These are phyloP conservation scores for Pocillopora meandrina DNA, from an alignment of 92 coral and sea anemone species.

Conservation along the genomic window DNA sequence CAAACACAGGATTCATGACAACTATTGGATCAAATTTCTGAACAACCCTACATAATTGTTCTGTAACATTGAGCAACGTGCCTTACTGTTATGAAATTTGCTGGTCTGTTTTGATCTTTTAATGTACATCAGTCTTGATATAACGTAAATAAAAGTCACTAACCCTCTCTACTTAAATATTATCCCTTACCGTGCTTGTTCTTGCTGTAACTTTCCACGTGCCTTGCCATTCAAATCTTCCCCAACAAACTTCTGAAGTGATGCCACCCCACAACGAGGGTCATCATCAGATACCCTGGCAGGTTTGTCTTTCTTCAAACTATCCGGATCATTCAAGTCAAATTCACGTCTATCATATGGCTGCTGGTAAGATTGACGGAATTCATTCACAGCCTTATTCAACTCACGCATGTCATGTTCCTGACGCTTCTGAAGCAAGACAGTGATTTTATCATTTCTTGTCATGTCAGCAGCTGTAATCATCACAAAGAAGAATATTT, in stretches of 20 bases:
- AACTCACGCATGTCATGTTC: conserved; percentile 95
- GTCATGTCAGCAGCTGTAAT: conserved; percentile 91
- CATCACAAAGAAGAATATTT: neutral
- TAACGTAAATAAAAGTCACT: no score
- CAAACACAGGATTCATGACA: no score
- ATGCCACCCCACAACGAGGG: conserved; percentile 91
- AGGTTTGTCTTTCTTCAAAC: conserved; percentile 94
- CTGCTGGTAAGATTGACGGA: conserved; percentile 83
- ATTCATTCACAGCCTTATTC: conserved; percentile 85
- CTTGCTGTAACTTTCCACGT: conserved; percentile 88
- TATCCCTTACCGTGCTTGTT: conserved; percentile 81
- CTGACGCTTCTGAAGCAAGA: conserved; percentile 88
- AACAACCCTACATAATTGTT: neutral
- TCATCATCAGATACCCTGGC: conserved; percentile 98
- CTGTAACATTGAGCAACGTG: no score
- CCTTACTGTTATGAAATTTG: no score
- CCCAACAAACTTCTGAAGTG: conserved; percentile 93
- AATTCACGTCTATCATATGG: conserved; percentile 88
- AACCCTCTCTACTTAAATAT: no score
- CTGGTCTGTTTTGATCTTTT: no score
- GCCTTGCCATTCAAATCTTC: conserved; percentile 90
- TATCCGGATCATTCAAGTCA: conserved; percentile 97
- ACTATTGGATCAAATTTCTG: neutral
- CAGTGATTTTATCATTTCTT: conserved; percentile 91
- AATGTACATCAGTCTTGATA: no score